Conservation (phyloP, 2,113 vertebrate species). For the Triplophysa rosa region DNA sequence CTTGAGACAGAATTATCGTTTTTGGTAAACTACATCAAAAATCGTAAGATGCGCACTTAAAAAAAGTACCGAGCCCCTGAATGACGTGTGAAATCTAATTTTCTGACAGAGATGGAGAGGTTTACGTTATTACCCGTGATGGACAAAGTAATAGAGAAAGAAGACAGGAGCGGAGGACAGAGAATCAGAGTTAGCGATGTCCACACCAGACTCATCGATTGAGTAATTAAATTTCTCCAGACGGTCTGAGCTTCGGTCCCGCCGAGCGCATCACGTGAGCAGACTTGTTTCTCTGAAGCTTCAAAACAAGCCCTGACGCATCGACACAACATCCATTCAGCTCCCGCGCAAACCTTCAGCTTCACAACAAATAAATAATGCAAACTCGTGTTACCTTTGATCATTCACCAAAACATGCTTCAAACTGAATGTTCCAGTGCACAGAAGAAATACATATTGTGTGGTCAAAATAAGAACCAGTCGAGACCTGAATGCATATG, state of each 20-base stretch:
- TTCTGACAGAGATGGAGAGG: neutral
- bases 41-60: neutral
- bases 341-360: neutral
- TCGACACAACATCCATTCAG: constrained; percentile 15
- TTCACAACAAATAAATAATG: no score
- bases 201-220: constrained; percentile 63
- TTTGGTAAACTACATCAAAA: no score
- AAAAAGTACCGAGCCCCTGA: neutral
- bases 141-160: neutral
- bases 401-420: neutral
- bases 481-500: neutral
- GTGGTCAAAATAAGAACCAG: no score
- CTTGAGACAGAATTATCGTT: no score
- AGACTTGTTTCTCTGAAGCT: constrained; percentile 56
- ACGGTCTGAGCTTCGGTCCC: constrained; percentile 63
- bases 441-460: neutral
- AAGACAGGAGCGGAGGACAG: neutral
- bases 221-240: constrained; percentile 68
- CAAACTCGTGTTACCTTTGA: neutral
- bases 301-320: constrained; percentile 42
- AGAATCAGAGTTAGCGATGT: constrained; percentile 40
- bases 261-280: constrained; percentile 61
- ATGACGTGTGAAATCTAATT: neutral
- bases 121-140: neutral
- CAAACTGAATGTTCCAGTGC: neutral